phyloP scores from a whole-genome alignment of 2,113 vertebrate genomes.

The Nesogale talazaci region DNA sequence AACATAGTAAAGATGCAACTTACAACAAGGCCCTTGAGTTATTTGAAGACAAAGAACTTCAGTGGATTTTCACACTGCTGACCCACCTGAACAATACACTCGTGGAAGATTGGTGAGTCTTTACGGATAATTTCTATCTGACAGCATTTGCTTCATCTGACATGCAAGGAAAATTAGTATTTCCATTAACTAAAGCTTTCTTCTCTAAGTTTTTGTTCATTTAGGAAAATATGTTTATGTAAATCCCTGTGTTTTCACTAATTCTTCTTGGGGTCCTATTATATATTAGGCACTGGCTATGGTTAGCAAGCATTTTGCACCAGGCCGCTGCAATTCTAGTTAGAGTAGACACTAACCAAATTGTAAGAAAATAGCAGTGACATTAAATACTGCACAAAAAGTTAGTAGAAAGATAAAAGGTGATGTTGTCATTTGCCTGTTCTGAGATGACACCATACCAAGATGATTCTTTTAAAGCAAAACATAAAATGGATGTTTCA shows the following conservation, averaged over 20 bases:
- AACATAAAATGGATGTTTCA: neutral
- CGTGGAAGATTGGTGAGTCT: conserved; percentile 91
- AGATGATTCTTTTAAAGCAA: neutral
- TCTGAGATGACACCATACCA: neutral
- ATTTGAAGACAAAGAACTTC: conserved; percentile 87
- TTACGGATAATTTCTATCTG: neutral
- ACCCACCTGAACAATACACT: conserved; percentile 92
- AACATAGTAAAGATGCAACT: conserved; percentile 88
- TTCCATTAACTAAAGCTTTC: neutral
- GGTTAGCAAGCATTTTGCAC: neutral
- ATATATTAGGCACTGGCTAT: neutral
- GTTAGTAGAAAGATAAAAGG: neutral
- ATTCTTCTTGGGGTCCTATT: neutral
- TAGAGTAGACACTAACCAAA: neutral
- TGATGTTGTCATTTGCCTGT: neutral
- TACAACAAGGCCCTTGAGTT: conserved; percentile 87
- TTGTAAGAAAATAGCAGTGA: neutral
- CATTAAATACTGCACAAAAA: neutral
- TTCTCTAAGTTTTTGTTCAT: neutral
- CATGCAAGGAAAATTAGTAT: neutral
- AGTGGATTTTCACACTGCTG: conserved; percentile 91
- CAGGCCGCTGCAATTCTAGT: neutral
- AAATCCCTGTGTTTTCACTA: neutral
- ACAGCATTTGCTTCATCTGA: neutral
- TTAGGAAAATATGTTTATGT: neutral